Base-by-base conservation (phyloP, 2,888 invertebrate species). In the Hemaris fuciformis region DNA sequence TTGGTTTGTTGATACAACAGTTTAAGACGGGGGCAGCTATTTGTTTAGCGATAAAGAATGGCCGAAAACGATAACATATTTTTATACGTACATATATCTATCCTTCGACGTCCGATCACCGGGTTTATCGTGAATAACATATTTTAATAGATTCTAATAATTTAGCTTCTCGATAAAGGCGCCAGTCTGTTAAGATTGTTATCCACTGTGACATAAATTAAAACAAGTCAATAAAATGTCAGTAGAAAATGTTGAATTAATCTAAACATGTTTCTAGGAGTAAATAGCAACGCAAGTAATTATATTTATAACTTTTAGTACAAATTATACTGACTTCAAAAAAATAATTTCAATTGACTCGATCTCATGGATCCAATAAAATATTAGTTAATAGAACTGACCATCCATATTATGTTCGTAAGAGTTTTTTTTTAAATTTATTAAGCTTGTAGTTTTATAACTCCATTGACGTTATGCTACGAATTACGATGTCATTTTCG, bases 151-250 rank as follows among this genome's bases (percentile, higher is more conserved):
- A 74, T 71, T 76, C 74, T 74, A 78, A 76, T 76, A 76, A 77
- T 79, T 81, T 76, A 70, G 70, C 66, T 67, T 72, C 68, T 75
- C 70, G 78, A 76, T 81, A 80, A 81, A 75, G 79, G 80, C 79
- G 78, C 76, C 74, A 72, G 61, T 64, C 60, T 27, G 58, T 70
- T 67, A 70, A 59, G 67, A 31, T 58, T 13, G 59, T 46, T 18
- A 5, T 62, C 71, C 72, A 76, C 58, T 64, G 23, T 7, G 53
- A 25, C 68, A 67, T 58, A 61, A 15, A 8, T 56, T 6, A 4
- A 53, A 8, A 31, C 18, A 4, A 4, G 31, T 15, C 27, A 27
- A 27, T 27, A 31, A n/a, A 15, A 23, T 31, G 38, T n/a, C 38
- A 38, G 2, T 13, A n/a, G 34, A 38, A 38, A 53, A 27, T 25